Percentiles rank a stretch among this genome's conserved stretches.
These are phyloP conservation scores for Zelostemma sp. DNA, from an alignment of 1,140 invertebrate species.

Conservation along the genomic window DNA sequence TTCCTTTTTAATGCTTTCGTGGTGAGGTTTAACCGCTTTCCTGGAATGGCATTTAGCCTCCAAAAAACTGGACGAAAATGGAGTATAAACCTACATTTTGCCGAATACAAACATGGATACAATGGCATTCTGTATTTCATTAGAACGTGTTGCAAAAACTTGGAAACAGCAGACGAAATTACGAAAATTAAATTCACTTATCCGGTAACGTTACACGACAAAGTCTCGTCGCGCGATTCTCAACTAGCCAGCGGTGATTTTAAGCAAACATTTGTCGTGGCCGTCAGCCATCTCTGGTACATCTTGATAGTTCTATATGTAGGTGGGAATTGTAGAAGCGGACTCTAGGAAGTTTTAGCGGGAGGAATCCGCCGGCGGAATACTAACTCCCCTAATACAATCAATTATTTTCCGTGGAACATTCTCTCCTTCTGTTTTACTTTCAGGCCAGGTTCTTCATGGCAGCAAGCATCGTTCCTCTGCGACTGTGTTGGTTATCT, in stretches of 20 bases:
- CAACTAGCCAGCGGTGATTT: conserved; percentile 41
- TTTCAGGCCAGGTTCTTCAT: conserved; percentile 40
- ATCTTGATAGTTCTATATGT: conserved; percentile 27
- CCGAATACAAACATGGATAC: conserved; percentile 17
- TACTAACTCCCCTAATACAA: conserved; percentile 69
- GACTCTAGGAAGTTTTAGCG: conserved; percentile 11
- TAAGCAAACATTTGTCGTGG: conserved; percentile 55
- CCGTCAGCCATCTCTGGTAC: conserved; percentile 25
- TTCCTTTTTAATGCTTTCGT: not conserved
- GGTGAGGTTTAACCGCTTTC: conserved; percentile 3
- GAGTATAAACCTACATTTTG: no score
- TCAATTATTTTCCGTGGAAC: conserved; percentile 66
- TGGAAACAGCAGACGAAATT: not conserved
- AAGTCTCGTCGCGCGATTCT: conserved; percentile 14
- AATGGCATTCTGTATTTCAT: no score
- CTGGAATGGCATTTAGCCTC: no score
- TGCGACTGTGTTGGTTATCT: conserved; percentile 39
- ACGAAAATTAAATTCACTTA: conserved; percentile 7
- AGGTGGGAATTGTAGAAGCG: conserved; percentile 20
- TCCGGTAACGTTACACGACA: conserved; percentile 16
- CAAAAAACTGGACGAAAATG: no score
- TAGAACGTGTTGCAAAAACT: not conserved
- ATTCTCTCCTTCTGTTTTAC: conserved; percentile 61
- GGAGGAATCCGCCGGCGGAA: conserved; percentile 61
- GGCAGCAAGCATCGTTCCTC: conserved; percentile 35